Conservation (phyloP, 37 sponge, comb jelly and placozoan species). For the Petrosia ficiformis region DNA sequence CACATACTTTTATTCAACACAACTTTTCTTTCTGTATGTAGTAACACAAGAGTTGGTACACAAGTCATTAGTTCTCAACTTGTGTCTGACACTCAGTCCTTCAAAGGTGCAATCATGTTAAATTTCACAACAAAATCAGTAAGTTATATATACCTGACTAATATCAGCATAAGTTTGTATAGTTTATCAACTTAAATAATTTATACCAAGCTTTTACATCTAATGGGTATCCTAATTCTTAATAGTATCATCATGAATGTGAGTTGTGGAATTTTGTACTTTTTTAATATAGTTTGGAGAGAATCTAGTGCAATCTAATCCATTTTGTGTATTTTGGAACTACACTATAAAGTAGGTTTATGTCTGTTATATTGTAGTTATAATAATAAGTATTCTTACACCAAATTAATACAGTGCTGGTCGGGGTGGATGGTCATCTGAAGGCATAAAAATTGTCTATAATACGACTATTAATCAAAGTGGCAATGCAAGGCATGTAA, state of each 20-base stretch:
- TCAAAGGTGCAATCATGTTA: background rate
- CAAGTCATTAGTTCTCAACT: background rate
- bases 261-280: no score
- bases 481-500: background rate
- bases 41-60: background rate
- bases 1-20: no score
- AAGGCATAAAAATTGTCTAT: background rate
- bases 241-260: no score
- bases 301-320: no score
- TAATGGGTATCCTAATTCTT: no score
- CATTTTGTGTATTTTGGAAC: background rate
- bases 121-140: background rate
- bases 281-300: background rate
- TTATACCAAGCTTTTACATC: no score
- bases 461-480: background rate
- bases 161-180: no score
- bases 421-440: background rate
- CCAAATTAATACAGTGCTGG: no score
- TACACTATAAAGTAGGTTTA: background rate
- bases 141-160: background rate
- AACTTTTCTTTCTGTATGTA: no score
- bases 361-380: background rate
- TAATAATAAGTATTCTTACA: background rate
- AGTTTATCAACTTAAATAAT: no score
- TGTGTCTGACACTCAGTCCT: background rate